Percentiles rank a stretch among this genome's conserved stretches.
Conservation (phyloP, 2,113 vertebrate genomes). For the Podarcis muralis region DNA sequence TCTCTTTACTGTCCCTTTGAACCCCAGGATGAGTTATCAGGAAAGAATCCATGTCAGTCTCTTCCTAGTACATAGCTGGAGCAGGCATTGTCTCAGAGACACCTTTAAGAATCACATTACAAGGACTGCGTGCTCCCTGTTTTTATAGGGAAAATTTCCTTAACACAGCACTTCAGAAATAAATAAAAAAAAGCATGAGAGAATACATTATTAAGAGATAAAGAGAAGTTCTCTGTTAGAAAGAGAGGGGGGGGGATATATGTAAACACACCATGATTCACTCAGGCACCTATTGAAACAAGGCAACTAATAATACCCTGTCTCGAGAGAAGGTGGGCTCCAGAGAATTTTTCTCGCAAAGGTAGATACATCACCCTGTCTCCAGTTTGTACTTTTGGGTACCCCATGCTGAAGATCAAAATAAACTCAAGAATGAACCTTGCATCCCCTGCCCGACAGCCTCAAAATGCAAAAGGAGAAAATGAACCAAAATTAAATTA, state of each 20-base stretch:
- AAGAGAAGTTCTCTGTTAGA: constrained; percentile 47
- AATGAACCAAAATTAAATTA: constrained; percentile 15
- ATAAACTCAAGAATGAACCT: constrained; percentile 11
- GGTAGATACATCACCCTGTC: constrained; percentile 30
- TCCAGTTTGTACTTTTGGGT: constrained; percentile 16
- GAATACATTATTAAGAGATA: constrained; percentile 68
- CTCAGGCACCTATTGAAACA: constrained; percentile 72
- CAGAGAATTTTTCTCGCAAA: constrained; percentile 49
- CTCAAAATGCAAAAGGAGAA: neutral
- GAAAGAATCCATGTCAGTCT: constrained; percentile 20
- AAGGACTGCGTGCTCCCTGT: neutral
- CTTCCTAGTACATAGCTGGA: constrained; percentile 1
- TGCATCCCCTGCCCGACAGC: neutral
- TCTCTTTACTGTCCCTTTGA: constrained; percentile 21
- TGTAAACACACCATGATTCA: constrained; percentile 65
- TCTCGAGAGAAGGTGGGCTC: constrained; percentile 42
- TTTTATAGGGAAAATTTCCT: constrained; percentile 51
- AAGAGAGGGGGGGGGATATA: constrained; percentile 22
- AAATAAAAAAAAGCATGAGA: constrained; percentile 63
- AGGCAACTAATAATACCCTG: constrained; percentile 60
- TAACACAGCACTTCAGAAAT: constrained; percentile 63
- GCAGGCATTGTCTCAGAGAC: constrained; percentile 18
- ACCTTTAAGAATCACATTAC: neutral
- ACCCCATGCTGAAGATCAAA: constrained; percentile 11
- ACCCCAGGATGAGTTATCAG: constrained; percentile 30